Evolutionary conservation across 2,888 invertebrate genomes (phyloP), one percentile per base, ranked within the genome.

Genomic region (Microctonus aethiopoides): DNA sequence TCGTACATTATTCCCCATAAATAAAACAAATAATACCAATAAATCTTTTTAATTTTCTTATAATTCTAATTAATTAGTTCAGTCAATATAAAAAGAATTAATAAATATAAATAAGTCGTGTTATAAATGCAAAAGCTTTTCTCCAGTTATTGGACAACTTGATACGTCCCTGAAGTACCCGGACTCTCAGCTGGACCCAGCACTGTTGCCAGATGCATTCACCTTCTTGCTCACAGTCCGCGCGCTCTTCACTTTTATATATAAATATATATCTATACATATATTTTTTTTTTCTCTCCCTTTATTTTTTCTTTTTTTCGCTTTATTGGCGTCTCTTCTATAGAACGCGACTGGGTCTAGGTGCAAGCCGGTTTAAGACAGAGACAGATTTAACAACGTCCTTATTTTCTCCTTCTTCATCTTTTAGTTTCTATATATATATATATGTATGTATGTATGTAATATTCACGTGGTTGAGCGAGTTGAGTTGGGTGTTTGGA

Each of bases 151-250:
- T 29, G 6, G 5, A 2, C 10, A 29, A 29, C 13, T 32, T 32
- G 34, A 26, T 69, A 69, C 69, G 64, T 59, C 64, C 59, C 69
- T 69, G 69, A 59, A 22, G 26, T 36, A 11, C 20, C 52, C 16
- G 71, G 0, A 6, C 16, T 67, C 72, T 76, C 72, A 74, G 74
- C 74, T 76, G 76, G 75, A 76, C 70, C 72, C 70, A 56, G 68
- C 70, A 72, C 67, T 68, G 71, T 70, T 59, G 70, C 69, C 67
- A 72, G 73, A 70, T 74, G 68, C 71, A 57, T 59, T 54, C 22
- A 32, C 57, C 22, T 32, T 64, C 64, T 65, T 51, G 22, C 70
- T 36, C 56, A 22, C 36, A 41, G 51, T 54, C 62, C 22, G 64
- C 56, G 36, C 67, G 46, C 32, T 51, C 52, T 39, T 46, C 61